Evolutionary conservation across 2,113 vertebrate genomes (phyloP), one percentile per base, ranked within the genome.

Genomic region (Pterocles orientalis): DNA sequence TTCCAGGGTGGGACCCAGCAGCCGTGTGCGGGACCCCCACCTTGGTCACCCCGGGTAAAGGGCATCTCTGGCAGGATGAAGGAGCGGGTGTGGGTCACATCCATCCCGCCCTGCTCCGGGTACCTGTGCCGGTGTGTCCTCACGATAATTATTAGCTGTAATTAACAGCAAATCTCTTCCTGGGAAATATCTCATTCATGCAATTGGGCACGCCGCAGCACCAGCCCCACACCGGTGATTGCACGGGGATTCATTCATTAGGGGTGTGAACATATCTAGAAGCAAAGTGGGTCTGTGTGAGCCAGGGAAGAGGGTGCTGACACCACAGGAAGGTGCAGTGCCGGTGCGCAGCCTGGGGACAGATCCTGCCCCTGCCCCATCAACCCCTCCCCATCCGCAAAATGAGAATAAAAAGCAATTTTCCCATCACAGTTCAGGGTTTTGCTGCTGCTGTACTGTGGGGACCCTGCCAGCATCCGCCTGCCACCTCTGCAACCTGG

Each of bases 151-250:
- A 76, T 61, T 39, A 2, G 0, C 54, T 56, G 2, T 34, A 18
- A 84, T 80, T 23, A 79, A 39, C 51, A 56, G 6, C 3, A 70
- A n/a, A 48, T 34, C 10, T 16, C 79, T 86, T 58, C 43, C 36
- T 25, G 39, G 19, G 62, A 81, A 60, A 26, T 39, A 10, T 9
- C 45, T 50, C 21, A 0, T 45, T 43, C 20, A 13, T 33, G 50
- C 62, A 19, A 1, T 13, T 4, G 3, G 65, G 33, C 12, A 18
- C 16, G 29, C 11, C 57, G 5, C 0, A 0, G 36, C 43, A 19
- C 47, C 29, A 36, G 62, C n/a, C 62, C 50, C 50, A 18, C 28
- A 1, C 20, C 6, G 2, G 12, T 70, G 65, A 62, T 48, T 48
- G 31, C 5, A 1, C 1, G 33, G 57, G 57, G 25, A 71, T 78